Evolutionary conservation across 1,140 invertebrate species (phyloP).

Genomic region (Fopius arisanus): DNA sequence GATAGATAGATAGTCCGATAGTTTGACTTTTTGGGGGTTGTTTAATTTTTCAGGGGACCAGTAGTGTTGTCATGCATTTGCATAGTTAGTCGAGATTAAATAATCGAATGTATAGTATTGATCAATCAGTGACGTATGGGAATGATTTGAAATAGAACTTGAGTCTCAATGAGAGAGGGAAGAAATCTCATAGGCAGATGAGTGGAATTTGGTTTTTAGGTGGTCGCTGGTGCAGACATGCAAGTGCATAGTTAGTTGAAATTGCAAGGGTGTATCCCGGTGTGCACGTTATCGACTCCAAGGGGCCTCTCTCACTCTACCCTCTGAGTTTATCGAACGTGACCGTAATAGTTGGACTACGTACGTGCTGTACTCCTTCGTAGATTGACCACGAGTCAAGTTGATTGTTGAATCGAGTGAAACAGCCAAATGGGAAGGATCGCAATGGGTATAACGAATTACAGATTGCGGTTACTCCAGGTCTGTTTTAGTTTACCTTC

Average conservation of each 20-base stretch:
- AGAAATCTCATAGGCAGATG: background rate
- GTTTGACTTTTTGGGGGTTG: too few relatives aligned
- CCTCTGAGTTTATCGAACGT: constrained; percentile 26
- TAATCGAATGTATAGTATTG: too few relatives aligned
- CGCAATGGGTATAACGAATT: background rate
- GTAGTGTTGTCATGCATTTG: too few relatives aligned
- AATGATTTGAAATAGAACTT: background rate
- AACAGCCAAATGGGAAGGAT: background rate
- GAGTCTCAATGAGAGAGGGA: background rate
- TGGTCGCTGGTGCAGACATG: background rate
- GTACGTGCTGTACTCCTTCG: background rate
- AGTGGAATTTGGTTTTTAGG: background rate
- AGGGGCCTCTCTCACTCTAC: background rate
- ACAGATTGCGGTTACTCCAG: background rate
- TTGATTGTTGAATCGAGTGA: background rate
- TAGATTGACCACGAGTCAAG: constrained; percentile 16
- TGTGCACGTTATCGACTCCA: constrained; percentile 24
- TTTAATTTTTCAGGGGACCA: too few relatives aligned
- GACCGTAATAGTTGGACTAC: constrained; percentile 20
- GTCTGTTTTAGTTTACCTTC: background rate
- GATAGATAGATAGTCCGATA: too few relatives aligned
- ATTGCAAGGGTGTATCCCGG: constrained; percentile 9
- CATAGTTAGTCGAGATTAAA: too few relatives aligned
- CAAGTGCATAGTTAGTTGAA: constrained; percentile 14
- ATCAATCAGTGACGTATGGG: too few relatives aligned